Percentiles rank a stretch among this genome's conserved stretches.
phyloP scores from a whole-genome alignment of 1,140 invertebrate genomes.

The Helicoverpa zea region DNA sequence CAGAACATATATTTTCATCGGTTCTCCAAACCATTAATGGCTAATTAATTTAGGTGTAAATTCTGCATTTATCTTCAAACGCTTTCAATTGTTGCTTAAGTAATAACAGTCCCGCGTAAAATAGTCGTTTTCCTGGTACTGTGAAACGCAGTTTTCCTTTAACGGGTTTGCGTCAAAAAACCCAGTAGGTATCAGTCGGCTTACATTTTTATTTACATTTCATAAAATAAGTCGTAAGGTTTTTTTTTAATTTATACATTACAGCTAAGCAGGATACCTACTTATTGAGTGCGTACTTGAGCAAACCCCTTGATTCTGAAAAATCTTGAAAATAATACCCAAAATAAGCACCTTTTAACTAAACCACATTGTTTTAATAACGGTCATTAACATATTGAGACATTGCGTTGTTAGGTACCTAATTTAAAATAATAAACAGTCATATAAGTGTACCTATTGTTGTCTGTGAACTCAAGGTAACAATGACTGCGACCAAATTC shows the following conservation, averaged over 20 bases:
- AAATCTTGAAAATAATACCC: no score
- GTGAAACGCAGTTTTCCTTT: constrained; percentile 26
- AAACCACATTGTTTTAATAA: no score
- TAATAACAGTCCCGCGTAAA: not conserved
- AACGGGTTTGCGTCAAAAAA: constrained; percentile 23
- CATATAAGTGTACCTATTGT: constrained; percentile 2
- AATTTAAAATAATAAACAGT: not conserved
- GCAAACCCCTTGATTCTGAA: no score
- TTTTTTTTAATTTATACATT: not conserved
- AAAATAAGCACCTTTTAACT: no score
- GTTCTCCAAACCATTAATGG: no score
- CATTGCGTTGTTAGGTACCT: not conserved
- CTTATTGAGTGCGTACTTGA: no score
- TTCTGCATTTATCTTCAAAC: not conserved
- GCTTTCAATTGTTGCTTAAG: not conserved
- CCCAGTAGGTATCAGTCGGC: not conserved
- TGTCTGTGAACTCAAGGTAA: constrained; percentile 13
- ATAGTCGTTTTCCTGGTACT: constrained; percentile 19
- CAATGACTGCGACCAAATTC: constrained; percentile 5
- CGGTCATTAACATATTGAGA: not conserved
- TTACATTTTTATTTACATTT: not conserved
- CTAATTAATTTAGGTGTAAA: not conserved
- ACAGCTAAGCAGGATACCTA: not conserved
- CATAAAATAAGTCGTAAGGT: not conserved
- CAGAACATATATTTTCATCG: no score